Percentiles rank a stretch among this genome's conserved stretches.
Evolutionary conservation across 2,797 vertebrate genomes (phyloP).

Genomic region (Coendou prehensilis): DNA sequence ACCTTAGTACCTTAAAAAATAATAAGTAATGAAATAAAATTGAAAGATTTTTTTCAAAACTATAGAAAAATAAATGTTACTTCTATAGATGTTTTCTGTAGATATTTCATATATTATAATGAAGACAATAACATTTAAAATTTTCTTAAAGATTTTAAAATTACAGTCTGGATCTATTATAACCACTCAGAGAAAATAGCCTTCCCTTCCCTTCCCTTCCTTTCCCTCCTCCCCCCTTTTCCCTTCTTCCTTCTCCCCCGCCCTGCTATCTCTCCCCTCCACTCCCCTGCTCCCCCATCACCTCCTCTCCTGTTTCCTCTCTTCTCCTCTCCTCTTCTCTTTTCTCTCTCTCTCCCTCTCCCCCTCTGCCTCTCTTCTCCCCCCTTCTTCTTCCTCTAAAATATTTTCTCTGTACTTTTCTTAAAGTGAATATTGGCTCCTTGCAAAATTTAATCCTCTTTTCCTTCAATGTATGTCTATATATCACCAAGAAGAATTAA

Average conservation of each 20-base stretch:
- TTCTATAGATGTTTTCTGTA: not conserved
- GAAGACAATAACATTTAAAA: not conserved
- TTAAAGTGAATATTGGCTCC: conserved; percentile 46
- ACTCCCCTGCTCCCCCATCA: not conserved
- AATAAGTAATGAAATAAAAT: not conserved
- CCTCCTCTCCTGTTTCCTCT: too few species aligned
- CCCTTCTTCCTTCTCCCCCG: fast-evolving
- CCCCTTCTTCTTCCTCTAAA: not conserved
- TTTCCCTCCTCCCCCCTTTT: not conserved
- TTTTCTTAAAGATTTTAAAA: conserved; percentile 29
- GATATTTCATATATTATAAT: not conserved
- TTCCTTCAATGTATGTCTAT: not conserved
- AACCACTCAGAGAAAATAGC: not conserved
- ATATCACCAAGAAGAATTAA: not conserved
- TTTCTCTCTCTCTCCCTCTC: fast-evolving
- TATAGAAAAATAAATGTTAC: not conserved
- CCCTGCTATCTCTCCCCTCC: not conserved
- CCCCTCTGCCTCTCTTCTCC: too few species aligned
- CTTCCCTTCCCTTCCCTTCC: not conserved
- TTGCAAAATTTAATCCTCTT: not conserved
- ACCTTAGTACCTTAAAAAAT: not conserved
- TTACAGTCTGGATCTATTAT: not conserved
- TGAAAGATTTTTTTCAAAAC: not conserved
- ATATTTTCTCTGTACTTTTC: not conserved
- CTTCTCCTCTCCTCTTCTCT: not conserved